Percentiles rank a stretch among this genome's conserved stretches.
These are phyloP conservation scores for Heliocidaris erythrogramma DNA, from an alignment of 35 echinoderm and acorn worm genomes.

Conservation along the genomic window DNA sequence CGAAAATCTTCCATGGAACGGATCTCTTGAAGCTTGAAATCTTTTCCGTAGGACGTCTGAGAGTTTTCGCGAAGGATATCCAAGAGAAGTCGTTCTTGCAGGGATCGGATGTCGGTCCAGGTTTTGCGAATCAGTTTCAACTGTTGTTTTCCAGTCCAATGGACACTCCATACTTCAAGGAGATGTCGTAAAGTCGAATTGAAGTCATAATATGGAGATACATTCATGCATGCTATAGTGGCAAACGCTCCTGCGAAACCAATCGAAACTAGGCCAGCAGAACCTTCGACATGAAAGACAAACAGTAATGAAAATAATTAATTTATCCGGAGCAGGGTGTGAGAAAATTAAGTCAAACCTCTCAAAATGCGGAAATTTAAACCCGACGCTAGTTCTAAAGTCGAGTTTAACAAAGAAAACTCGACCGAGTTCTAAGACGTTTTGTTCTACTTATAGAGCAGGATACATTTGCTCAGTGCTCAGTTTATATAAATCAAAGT, in stretches of 20 bases:
- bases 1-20: conserved; percentile 20
- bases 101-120: conserved; percentile 5
- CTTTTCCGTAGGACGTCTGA: conserved; percentile 49
- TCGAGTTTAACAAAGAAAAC: too few species aligned
- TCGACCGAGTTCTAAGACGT: too few species aligned
- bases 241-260: neutral
- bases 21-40: conserved; percentile 44
- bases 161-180: neutral
- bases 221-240: neutral
- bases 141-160: neutral
- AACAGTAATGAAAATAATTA: too few species aligned
- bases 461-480: too few species aligned
- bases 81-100: conserved; percentile 51
- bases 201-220: neutral
- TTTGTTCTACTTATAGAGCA: too few species aligned
- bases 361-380: too few species aligned
- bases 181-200: neutral
- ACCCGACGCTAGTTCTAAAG: too few species aligned
- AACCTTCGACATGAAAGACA: neutral
- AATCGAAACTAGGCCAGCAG: neutral
- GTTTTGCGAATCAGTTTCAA: neutral
- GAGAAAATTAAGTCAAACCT: too few species aligned
- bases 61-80: conserved; percentile 24
- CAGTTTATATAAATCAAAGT: too few species aligned
- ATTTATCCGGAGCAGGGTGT: too few species aligned